Conservation (phyloP, 2,113 vertebrate genomes). For the Anguilla japonica region DNA sequence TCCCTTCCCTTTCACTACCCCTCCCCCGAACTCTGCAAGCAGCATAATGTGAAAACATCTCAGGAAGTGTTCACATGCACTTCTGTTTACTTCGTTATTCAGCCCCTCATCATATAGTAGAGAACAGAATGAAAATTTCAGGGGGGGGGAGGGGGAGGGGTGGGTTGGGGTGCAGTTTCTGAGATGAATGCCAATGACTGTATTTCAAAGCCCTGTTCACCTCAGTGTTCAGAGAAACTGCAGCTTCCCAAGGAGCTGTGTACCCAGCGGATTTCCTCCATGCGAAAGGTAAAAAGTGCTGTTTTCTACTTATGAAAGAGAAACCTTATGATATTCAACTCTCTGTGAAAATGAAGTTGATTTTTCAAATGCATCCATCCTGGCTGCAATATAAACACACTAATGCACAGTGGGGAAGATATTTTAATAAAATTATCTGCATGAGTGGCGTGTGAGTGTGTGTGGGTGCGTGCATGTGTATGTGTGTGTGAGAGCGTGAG, state of each 20-base stretch:
- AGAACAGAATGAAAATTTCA: background rate
- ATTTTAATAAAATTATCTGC: background rate
- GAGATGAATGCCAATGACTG: background rate
- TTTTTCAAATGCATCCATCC: background rate
- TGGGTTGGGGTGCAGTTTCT: background rate
- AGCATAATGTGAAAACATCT: background rate
- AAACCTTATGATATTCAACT: background rate
- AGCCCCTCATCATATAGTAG: background rate
- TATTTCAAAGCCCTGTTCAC: slow-evolving; percentile 1
- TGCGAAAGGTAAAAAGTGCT: background rate
- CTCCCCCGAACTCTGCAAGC: background rate
- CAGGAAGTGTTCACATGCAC: background rate
- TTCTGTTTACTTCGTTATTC: background rate
- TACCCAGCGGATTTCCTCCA: background rate
- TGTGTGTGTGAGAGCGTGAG: background rate
- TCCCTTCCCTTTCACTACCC: background rate
- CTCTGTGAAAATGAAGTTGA: background rate
- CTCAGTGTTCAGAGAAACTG: background rate
- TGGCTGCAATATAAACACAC: background rate
- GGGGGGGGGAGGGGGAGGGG: background rate
- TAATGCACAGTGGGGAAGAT: background rate
- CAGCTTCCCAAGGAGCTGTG: background rate
- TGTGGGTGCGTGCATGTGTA: background rate
- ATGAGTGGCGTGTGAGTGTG: background rate
- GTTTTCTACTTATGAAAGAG: background rate